Base-by-base conservation (phyloP, 2,888 invertebrate genomes). In the Loripinus fragilis region DNA sequence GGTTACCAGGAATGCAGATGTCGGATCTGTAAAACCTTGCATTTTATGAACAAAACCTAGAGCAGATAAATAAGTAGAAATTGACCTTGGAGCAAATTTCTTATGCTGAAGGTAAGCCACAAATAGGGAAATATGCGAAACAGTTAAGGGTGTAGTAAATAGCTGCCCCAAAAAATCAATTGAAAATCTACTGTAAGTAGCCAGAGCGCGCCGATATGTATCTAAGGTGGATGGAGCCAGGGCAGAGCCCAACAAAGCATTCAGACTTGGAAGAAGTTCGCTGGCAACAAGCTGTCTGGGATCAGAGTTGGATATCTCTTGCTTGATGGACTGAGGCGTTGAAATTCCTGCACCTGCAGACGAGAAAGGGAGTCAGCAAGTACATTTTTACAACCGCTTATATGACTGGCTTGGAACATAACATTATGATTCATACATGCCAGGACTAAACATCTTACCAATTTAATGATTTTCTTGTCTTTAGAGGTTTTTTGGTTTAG, bases 321-420 rank as follows among this genome's bases (percentile, higher is more conserved):
- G n/a, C 38, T 69, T 10, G 5, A 15, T 5, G 64, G 48, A 15
- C 33, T 35, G 7, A 35, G 38, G 15, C 48, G 50, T 7, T 35
- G 48, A 45, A 68, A 68, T n/a, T 68, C 41, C 52, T 2, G 10
- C 23, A 70, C 45, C 69, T 28, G 68, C 42, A 35, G 65, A 55
- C 67, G 50, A 74, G 74, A 74, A 74, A 68, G 74, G 17, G 17
- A 28, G 30, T 74, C 74, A 15, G 74, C 55, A 28, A 71, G 35
- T 7, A 45, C 45, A 30, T 30, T 48, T 41, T 72, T 45, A 48
- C 38, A 50, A 8, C 68, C 68, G 25, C 55, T 55, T 7, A 55
- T 28, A 55, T 55, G 55, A 8, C 7, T 28, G 23, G 55, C 23
- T 15, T 55, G 55, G 15, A 55, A 55, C 55, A 55, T 28, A 5